Conservation (phyloP, 1,140 invertebrate genomes). For the Dendrolimus kikuchii region DNA sequence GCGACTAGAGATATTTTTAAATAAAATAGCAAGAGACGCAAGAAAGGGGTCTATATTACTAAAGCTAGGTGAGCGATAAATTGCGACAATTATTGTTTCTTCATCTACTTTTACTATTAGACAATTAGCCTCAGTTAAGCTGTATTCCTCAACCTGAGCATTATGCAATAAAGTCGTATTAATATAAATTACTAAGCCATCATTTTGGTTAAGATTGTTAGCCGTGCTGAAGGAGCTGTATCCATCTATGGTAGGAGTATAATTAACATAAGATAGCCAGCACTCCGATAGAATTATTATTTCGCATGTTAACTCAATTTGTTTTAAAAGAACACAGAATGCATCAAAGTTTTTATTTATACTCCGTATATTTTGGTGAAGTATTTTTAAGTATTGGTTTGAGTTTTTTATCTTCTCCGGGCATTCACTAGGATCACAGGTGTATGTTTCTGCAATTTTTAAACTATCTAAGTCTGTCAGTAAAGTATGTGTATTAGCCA, state of each 20-base stretch:
- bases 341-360: conserved; percentile 9
- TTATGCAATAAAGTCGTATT: conserved; percentile 1
- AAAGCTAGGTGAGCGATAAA: conserved; percentile 13
- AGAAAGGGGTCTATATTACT: neutral
- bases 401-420: neutral
- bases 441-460: too few relatives aligned
- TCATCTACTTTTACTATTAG: conserved; percentile 5
- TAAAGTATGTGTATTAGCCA: too few relatives aligned
- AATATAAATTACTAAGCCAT: conserved; percentile 8
- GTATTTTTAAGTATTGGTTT: neutral
- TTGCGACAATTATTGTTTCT: conserved; percentile 5
- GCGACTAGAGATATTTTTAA: neutral
- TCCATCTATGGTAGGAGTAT: neutral
- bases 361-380: conserved; percentile 10
- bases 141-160: neutral
- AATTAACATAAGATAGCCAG: conserved; percentile 1
- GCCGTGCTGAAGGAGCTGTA: conserved; percentile 1
- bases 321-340: neutral
- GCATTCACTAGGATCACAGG: too few relatives aligned
- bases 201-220: conserved; percentile 4
- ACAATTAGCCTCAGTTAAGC: conserved; percentile 1
- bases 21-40: neutral
- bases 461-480: too few relatives aligned
- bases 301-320: conserved; percentile 1
- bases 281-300: conserved; percentile 11